Evolutionary conservation across 2,888 invertebrate species (phyloP), one percentile per base, ranked within the genome.

Genomic region (Acrobasis repandana): DNA sequence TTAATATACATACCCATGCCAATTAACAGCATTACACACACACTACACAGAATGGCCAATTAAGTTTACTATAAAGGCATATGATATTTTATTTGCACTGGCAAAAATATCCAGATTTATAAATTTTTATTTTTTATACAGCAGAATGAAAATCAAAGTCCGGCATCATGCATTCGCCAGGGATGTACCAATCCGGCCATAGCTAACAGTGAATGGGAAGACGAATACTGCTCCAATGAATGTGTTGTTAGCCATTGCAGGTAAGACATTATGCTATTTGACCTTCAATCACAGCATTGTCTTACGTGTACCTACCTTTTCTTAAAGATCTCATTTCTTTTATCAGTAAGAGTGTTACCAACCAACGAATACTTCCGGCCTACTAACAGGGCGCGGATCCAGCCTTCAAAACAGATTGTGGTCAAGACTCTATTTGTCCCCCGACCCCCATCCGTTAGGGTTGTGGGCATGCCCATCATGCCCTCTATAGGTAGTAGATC

Each of bases 221-320:
- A 97, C 84, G 98, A 98, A 86, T 98, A 98, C 88, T 98, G 98
- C 93, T 97, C 98, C 90, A 98, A 98, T 90, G 98, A 98, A 88
- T 98, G 98, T 92, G 98, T 98, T 68, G 97, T 98, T 84, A 96
- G 96, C 86, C 98, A 98, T 90, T 98, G 98, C 95, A 96, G 97
- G 95, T 92, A 82, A 73, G 65, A 51, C 28, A 67, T 28, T 28
- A 28, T 28, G 28, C 28, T 28, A 28, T 28, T 28, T 28, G 28
- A 28, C 28, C 4, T 28, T 28, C 28, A 28, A 28, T 28, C 28
- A 28, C 28, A 28, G 28, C 28, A 28, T 28, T 28, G 28, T 28
- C 28, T 28, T 28, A 28, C 28, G 8, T 28, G 28, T 28, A 28
- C 28, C 15, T 28, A 28, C 28, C 15, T 52, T 15, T 33, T 28